Evolutionary conservation across 2,888 invertebrate genomes (phyloP).

Genomic region (Anoncus sp.): DNA sequence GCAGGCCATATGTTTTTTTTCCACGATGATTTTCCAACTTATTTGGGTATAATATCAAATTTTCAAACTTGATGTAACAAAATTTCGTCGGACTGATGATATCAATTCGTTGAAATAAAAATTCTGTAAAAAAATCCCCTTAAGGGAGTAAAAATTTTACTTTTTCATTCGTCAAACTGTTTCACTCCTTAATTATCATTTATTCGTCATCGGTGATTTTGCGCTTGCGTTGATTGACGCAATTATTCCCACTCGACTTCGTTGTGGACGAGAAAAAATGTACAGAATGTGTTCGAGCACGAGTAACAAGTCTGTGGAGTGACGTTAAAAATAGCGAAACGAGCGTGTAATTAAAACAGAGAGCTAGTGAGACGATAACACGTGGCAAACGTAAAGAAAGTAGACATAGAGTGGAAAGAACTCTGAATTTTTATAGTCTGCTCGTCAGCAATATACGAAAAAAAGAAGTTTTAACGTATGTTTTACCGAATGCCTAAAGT

Average conservation of each 20-base stretch:
- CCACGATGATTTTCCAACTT: too few relatives aligned
- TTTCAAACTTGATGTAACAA: too few relatives aligned
- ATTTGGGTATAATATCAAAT: too few relatives aligned
- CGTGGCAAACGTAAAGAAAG: conserved; percentile 21
- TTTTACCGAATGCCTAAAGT: conserved; percentile 11
- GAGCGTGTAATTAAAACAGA: conserved; percentile 9
- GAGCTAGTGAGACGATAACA: neutral
- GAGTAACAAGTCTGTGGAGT: conserved; percentile 25
- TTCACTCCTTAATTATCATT: neutral
- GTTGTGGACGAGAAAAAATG: neutral
- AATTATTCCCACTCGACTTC: neutral
- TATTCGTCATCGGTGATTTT: conserved; percentile 5
- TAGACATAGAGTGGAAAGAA: conserved; percentile 6
- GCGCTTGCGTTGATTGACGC: neutral
- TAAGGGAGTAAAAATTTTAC: too few relatives aligned
- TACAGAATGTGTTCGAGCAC: conserved; percentile 4
- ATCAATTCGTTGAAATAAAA: too few relatives aligned
- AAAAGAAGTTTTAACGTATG: conserved; percentile 22
- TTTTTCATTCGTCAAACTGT: too few relatives aligned
- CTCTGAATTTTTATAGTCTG: conserved; percentile 36
- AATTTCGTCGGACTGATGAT: too few relatives aligned
- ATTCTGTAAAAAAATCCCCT: too few relatives aligned
- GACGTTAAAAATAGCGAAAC: conserved; percentile 27
- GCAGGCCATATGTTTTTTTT: too few relatives aligned
- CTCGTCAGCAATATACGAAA: conserved; percentile 7